Conservation (phyloP, 1,140 invertebrate species). For the Wiebesia pumilae region DNA sequence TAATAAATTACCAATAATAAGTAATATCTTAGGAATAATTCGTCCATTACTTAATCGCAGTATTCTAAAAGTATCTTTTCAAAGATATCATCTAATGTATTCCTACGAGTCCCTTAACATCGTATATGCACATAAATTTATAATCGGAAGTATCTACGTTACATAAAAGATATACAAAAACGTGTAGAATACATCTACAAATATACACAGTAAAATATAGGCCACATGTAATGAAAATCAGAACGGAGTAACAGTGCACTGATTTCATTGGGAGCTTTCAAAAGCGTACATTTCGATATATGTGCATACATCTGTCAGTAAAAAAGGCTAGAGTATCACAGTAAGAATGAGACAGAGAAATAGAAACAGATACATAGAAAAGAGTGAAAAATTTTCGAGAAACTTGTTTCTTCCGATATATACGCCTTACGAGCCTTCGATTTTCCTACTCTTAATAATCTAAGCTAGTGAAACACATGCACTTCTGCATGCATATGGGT, state of each 20-base stretch:
- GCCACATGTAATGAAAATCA: neutral
- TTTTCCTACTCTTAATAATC: neutral
- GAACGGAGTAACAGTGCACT: no score
- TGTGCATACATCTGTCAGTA: neutral
- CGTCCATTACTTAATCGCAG: no score
- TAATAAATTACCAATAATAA: no score
- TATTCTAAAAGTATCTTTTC: neutral
- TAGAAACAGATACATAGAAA: no score
- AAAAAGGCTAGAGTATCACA: neutral
- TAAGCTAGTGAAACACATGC: neutral
- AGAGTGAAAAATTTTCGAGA: no score
- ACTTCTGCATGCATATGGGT: neutral
- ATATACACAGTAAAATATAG: neutral
- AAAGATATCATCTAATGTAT: neutral
- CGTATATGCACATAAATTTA: neutral
- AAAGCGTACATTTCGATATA: neutral
- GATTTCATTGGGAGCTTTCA: no score
- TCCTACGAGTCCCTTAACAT: neutral
- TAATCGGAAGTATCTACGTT: neutral
- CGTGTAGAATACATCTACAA: neutral
- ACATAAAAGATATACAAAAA: neutral
- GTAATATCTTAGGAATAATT: no score
- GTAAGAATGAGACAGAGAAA: neutral
- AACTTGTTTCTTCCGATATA: neutral
- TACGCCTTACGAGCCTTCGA: neutral